Percentiles rank a stretch among this genome's conserved stretches.
phyloP scores from a whole-genome alignment of 2,888 invertebrate genomes.

The Agrochola macilenta region DNA sequence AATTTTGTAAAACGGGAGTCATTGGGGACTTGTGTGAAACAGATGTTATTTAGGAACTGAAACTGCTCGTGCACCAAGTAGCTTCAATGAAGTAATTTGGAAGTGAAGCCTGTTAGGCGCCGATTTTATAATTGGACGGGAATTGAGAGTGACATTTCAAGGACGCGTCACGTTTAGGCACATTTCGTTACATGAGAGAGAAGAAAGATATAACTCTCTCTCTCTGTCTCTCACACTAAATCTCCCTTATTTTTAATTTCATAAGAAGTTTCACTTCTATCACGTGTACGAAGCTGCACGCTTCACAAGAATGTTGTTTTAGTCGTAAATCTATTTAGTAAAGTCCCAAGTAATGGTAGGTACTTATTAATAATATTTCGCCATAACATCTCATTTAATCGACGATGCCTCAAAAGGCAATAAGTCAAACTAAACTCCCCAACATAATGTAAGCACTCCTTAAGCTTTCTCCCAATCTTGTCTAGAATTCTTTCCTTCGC shows the following conservation, averaged over 20 bases:
- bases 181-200: no score
- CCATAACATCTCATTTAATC: neutral
- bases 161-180: no score
- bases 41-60: constrained; percentile 23
- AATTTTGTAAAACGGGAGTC: constrained; percentile 39
- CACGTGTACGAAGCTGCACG: no score
- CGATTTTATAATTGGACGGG: no score
- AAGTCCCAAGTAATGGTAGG: neutral
- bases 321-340: neutral
- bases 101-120: neutral
- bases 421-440: neutral
- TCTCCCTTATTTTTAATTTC: no score
- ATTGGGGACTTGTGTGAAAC: neutral
- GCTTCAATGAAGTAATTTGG: neutral
- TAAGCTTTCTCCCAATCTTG: constrained; percentile 13
- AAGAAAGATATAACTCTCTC: no score
- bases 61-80: constrained; percentile 7
- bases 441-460: constrained; percentile 4
- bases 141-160: no score
- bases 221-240: no score
- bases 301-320: no score
- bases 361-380: neutral
- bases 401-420: neutral
- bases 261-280: no score
- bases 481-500: constrained; percentile 18